Evolutionary conservation across 30 jellyfish, hydroid and myxozoan genomes (phyloP).

Genomic region (Hydra vulgaris): DNA sequence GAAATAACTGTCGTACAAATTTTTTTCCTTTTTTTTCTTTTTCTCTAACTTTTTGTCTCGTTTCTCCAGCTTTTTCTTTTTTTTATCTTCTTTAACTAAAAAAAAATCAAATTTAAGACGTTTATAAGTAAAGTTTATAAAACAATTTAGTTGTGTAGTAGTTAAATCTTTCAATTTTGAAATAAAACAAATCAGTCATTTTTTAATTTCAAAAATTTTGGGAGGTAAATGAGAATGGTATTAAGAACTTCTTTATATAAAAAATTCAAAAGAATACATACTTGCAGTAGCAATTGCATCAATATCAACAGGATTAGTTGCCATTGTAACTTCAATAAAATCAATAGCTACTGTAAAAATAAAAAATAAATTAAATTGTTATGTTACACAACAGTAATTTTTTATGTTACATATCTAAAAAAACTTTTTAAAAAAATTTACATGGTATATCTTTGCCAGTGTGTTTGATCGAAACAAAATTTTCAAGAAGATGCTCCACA

Average conservation of each 20-base stretch:
- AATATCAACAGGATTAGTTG: slow-evolving; percentile 65
- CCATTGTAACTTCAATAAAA: slow-evolving; percentile 45
- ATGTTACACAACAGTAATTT: too few species aligned
- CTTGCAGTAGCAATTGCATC: slow-evolving; percentile 52
- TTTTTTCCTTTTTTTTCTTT: slow-evolving; percentile 56
- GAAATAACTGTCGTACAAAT: too few species aligned
- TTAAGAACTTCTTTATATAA: neutral
- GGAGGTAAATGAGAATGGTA: too few species aligned
- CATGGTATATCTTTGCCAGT: slow-evolving; percentile 81
- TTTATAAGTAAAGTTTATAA: neutral
- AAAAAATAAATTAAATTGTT: neutral
- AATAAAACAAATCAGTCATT: neutral
- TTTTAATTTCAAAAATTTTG: too few species aligned
- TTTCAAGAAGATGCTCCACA: slow-evolving; percentile 50
- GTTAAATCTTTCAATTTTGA: too few species aligned
- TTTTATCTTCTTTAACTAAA: slow-evolving; percentile 49
- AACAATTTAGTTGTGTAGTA: too few species aligned
- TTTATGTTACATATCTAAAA: neutral
- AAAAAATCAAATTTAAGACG: neutral
- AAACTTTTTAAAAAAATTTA: neutral
- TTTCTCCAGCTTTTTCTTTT: slow-evolving; percentile 53
- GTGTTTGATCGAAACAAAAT: slow-evolving; percentile 48
- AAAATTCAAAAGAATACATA: slow-evolving; percentile 24
- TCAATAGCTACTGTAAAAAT: slow-evolving; percentile 46
- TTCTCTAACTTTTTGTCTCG: slow-evolving; percentile 45